Conservation (phyloP, 2,797 vertebrate species). For the Onychomys arenicola region DNA sequence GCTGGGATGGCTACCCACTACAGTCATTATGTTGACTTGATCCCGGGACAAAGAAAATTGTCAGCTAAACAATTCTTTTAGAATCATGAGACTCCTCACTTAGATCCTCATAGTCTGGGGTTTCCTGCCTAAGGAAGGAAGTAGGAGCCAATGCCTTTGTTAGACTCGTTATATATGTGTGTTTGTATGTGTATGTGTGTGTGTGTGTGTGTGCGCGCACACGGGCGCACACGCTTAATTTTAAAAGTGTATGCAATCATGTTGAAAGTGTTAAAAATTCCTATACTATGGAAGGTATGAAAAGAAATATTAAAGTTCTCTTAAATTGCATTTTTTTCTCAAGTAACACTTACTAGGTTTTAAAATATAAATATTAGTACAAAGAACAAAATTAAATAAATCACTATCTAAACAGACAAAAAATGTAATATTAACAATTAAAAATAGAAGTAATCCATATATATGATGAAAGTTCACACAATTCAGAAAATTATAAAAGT, state of each 20-base stretch:
- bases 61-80: constrained; percentile 5
- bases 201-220: background rate
- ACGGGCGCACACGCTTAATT: too few species aligned
- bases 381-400: constrained; percentile 32
- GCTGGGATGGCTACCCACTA: too few species aligned
- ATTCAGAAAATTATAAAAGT: constrained; percentile 42
- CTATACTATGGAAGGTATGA: background rate
- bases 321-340: constrained; percentile 1
- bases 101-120: background rate
- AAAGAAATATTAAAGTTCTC: constrained; percentile 2
- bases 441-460: constrained; percentile 10
- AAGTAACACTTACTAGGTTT: constrained; percentile 34
- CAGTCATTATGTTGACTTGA: background rate
- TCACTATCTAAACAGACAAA: background rate
- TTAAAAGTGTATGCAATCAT: background rate
- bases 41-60: constrained; percentile 15
- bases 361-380: background rate
- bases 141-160: constrained; percentile 29
- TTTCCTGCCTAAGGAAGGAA: constrained; percentile 58
- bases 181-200: background rate
- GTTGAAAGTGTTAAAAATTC: constrained; percentile 39
- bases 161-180: background rate
- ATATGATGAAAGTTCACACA: constrained; percentile 6
- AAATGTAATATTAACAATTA: background rate
- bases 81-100: constrained; percentile 13